phyloP scores from a whole-genome alignment of 2,888 invertebrate genomes.

The Argyresthia albistria region DNA sequence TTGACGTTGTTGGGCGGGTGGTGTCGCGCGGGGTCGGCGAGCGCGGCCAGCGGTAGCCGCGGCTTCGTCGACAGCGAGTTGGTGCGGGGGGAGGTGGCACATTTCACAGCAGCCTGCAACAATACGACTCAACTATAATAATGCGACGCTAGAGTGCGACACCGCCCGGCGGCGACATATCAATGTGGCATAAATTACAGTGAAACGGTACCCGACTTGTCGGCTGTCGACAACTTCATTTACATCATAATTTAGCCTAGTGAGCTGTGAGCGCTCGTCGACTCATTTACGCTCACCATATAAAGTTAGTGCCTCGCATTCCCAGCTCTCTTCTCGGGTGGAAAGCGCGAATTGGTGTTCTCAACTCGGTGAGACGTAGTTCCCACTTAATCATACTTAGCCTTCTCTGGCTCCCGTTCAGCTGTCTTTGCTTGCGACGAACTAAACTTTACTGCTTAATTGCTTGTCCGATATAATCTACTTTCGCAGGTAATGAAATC shows the following conservation, averaged over 20 bases:
- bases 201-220: neutral
- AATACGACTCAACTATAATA: neutral
- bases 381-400: constrained; percentile 35
- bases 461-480: constrained; percentile 1
- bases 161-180: neutral
- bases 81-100: constrained; percentile 64
- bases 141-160: neutral
- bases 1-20: constrained; percentile 65
- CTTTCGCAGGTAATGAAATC: neutral
- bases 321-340: constrained; percentile 15
- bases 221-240: constrained; percentile 9
- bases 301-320: constrained; percentile 22
- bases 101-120: constrained; percentile 63
- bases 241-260: constrained; percentile 18
- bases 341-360: constrained; percentile 24
- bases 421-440: constrained; percentile 25
- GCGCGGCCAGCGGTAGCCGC: constrained; percentile 52
- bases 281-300: constrained; percentile 21
- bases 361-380: constrained; percentile 27
- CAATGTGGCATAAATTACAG: neutral
- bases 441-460: constrained; percentile 4
- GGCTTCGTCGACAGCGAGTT: constrained; percentile 63
- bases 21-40: constrained; percentile 53
- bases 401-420: constrained; percentile 19
- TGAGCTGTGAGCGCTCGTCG: constrained; percentile 17